These are phyloP conservation scores for Serrognathus titanus DNA, from an alignment of 2,888 invertebrate species.

Conservation along the genomic window DNA sequence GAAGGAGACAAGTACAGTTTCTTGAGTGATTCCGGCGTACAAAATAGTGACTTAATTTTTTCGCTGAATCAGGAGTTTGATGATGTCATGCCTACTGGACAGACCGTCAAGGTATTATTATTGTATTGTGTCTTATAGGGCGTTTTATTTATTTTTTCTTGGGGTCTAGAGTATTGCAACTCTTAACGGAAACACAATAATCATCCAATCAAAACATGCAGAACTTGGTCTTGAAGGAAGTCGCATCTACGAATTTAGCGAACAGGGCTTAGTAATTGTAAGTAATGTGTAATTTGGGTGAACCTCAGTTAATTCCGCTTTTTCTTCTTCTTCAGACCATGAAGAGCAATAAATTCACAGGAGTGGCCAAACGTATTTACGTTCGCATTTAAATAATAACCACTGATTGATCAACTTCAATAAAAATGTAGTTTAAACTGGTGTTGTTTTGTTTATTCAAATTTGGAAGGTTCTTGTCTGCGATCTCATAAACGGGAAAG, in stretches of 20 bases:
- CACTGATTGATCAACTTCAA: neutral
- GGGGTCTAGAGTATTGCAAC: slow-evolving; percentile 22
- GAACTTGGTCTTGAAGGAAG: slow-evolving; percentile 10
- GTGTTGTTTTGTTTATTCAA: neutral
- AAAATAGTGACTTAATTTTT: slow-evolving; percentile 17
- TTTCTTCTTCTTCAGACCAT: neutral
- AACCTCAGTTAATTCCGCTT: neutral
- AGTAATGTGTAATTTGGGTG: neutral
- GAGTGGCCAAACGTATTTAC: slow-evolving; percentile 6
- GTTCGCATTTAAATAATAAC: neutral
- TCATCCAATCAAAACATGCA: slow-evolving; percentile 16
- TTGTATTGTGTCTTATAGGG: no score
- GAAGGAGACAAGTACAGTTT: slow-evolving; percentile 27
- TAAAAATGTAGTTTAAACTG: neutral
- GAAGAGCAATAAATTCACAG: neutral
- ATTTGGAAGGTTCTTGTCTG: neutral
- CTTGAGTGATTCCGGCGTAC: slow-evolving; percentile 13
- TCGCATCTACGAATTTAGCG: slow-evolving; percentile 9
- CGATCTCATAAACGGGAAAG: neutral
- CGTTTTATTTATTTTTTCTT: slow-evolving; percentile 3
- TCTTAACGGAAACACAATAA: slow-evolving; percentile 19
- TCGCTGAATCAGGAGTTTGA: slow-evolving; percentile 26
- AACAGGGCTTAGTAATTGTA: slow-evolving; percentile 13
- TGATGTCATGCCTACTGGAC: slow-evolving; percentile 13
- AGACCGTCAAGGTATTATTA: slow-evolving; percentile 20